Evolutionary conservation across 2,113 vertebrate genomes (phyloP).

Genomic region (Anhinga rufa): DNA sequence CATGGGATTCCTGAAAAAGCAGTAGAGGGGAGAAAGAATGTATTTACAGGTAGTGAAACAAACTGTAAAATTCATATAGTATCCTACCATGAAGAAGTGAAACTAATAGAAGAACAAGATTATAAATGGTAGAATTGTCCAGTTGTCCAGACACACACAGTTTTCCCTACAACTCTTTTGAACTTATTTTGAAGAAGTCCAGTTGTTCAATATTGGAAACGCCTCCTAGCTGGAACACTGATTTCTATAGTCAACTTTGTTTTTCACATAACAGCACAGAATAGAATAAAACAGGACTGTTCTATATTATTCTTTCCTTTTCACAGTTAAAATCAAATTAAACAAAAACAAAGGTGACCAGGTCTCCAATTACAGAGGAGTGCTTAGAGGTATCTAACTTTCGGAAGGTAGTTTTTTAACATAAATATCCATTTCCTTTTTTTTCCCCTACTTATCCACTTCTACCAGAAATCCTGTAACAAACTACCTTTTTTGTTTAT

Average conservation of each 20-base stretch:
- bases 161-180: not conserved
- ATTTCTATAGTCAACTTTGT: not conserved
- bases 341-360: not conserved
- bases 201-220: not conserved
- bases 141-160: not conserved
- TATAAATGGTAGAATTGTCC: not conserved
- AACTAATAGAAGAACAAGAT: not conserved
- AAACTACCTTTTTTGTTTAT: not conserved
- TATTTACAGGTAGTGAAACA: not conserved
- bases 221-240: not conserved
- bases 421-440: not conserved
- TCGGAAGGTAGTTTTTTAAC: not conserved
- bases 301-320: not conserved
- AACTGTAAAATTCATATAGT: not conserved
- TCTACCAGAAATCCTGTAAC: not conserved
- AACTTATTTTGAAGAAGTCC: not conserved
- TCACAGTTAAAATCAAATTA: not conserved
- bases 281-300: not conserved
- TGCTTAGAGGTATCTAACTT: not conserved
- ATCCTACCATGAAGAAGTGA: not conserved
- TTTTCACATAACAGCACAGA: not conserved
- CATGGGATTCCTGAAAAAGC: slow-evolving; percentile 89
- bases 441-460: not conserved
- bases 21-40: not conserved
- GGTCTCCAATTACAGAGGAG: not conserved